Percentiles rank a stretch among this genome's conserved stretches.
These are phyloP conservation scores for Tragulus kanchil DNA, from an alignment of 2,113 vertebrate species.

Conservation along the genomic window DNA sequence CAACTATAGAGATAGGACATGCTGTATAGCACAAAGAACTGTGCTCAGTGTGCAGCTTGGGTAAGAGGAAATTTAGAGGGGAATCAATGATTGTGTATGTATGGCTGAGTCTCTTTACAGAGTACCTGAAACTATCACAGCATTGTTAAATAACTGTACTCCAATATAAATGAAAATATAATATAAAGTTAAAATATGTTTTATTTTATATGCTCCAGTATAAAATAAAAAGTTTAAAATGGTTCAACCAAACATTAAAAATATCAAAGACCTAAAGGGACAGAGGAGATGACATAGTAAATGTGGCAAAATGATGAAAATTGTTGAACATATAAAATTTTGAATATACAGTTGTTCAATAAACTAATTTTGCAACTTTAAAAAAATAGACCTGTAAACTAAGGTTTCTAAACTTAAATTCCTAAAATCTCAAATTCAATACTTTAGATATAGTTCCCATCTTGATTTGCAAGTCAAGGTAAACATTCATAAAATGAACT, in stretches of 20 bases:
- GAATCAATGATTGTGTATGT: background rate
- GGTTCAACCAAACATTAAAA: background rate
- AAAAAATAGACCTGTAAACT: background rate
- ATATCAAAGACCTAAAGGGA: background rate
- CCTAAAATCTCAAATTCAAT: background rate
- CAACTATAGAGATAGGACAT: background rate
- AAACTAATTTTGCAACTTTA: background rate
- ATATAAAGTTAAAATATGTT: too few species aligned
- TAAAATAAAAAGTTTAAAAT: background rate
- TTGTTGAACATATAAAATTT: background rate
- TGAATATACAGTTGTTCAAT: background rate
- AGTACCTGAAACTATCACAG: background rate
- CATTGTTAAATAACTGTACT: background rate
- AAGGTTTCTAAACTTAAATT: constrained; percentile 21
- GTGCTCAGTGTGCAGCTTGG: background rate
- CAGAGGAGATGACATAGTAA: background rate
- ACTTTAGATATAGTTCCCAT: background rate
- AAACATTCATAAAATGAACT: background rate
- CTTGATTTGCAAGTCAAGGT: background rate
- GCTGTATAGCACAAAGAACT: background rate
- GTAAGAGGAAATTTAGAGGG: background rate
- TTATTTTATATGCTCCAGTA: too few species aligned
- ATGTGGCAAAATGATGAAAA: background rate
- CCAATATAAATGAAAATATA: background rate
- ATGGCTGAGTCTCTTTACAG: background rate